These are phyloP conservation scores for Drosophila novamexicana DNA, from an alignment of 1,140 invertebrate genomes.

Conservation along the genomic window DNA sequence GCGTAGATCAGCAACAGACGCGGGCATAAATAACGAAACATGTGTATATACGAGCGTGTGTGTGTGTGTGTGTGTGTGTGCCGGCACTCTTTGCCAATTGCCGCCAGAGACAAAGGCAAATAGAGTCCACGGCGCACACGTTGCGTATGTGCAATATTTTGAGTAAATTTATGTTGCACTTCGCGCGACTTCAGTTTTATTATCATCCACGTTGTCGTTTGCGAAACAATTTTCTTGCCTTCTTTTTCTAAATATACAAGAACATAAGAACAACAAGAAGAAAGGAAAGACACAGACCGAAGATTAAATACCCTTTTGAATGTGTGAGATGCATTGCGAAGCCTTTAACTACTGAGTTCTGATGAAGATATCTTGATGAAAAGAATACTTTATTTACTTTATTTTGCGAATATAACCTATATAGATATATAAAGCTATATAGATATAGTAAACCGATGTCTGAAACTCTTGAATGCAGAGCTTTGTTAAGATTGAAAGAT, in stretches of 20 bases:
- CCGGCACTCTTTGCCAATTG: conserved; percentile 48
- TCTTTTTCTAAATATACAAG: conserved; percentile 5
- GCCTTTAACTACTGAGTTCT: no score
- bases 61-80: conserved; percentile 10
- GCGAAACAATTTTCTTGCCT: conserved; percentile 33
- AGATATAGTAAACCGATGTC: no score
- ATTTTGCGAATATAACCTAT: no score
- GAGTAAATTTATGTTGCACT: conserved; percentile 79
- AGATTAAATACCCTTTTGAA: no score
- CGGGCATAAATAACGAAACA: conserved; percentile 43
- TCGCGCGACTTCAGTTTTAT: conserved; percentile 77
- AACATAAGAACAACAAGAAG: no score
- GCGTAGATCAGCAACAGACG: conserved; percentile 32
- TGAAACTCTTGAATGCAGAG: no score
- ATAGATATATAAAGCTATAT: no score
- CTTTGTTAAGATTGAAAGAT: no score
- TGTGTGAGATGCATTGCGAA: no score
- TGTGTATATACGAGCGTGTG: background rate
- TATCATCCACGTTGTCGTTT: conserved; percentile 50
- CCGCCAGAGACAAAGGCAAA: conserved; percentile 42
- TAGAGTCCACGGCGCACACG: conserved; percentile 50
- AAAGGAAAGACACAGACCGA: no score
- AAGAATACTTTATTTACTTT: no score
- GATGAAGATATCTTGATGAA: no score
- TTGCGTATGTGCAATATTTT: conserved; percentile 78